Conservation (phyloP, 2,888 invertebrate genomes). For the Spodoptera littoralis region DNA sequence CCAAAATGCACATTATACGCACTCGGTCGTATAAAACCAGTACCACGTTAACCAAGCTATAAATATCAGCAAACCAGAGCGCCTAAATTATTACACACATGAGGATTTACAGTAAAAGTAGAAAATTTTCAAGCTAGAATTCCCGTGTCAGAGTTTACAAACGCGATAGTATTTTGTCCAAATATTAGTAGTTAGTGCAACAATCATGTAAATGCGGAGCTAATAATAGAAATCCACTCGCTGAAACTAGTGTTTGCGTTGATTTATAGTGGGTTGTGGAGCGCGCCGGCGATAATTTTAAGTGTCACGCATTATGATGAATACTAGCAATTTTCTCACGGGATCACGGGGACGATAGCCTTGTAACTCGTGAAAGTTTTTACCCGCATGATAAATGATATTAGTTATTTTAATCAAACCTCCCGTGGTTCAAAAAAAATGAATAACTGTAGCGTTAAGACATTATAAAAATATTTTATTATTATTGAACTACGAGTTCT, state of each 20-base stretch:
- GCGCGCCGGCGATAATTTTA: conserved; percentile 82
- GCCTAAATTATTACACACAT: conserved; percentile 76
- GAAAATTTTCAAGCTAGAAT: conserved; percentile 63
- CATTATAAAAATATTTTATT: neutral
- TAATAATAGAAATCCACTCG: conserved; percentile 68
- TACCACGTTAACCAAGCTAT: conserved; percentile 75
- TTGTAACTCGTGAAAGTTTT: conserved; percentile 68
- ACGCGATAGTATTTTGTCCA: conserved; percentile 39
- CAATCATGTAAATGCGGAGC: conserved; percentile 59
- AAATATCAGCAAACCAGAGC: conserved; percentile 77
- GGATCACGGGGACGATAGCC: conserved; percentile 75
- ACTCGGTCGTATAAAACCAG: conserved; percentile 73
- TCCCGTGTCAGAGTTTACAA: conserved; percentile 43
- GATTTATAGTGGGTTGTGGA: conserved; percentile 80
- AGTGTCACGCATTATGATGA: conserved; percentile 87
- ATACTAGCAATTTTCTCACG: conserved; percentile 86
- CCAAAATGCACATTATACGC: conserved; percentile 68
- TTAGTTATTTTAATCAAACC: conserved; percentile 51
- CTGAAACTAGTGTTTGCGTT: conserved; percentile 80
- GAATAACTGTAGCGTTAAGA: neutral
- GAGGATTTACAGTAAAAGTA: conserved; percentile 71
- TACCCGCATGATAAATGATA: conserved; percentile 54
- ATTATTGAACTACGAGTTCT: too few species aligned
- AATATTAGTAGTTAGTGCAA: conserved; percentile 50
- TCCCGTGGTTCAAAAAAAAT: conserved; percentile 30